Evolutionary conservation across 2,888 invertebrate species (phyloP).

Genomic region (Sphaerophoria rueppellii): DNA sequence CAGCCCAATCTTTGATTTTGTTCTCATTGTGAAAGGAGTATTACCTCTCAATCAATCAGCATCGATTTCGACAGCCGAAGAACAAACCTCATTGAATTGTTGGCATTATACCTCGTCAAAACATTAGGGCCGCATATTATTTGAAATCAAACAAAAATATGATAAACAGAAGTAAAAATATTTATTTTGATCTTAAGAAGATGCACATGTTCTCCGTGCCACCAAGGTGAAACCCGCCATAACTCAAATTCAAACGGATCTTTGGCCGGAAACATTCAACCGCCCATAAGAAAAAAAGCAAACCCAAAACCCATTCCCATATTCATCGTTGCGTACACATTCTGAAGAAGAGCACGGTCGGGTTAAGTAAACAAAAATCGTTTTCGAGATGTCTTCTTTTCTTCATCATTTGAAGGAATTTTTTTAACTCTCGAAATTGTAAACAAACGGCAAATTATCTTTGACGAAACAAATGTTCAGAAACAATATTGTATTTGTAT

Average conservation of each 20-base stretch:
- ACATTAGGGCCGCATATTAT: background rate
- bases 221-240: slow-evolving; percentile 16
- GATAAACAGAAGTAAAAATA: background rate
- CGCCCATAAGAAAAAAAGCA: slow-evolving; percentile 52
- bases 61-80: too few relatives aligned
- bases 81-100: too few relatives aligned
- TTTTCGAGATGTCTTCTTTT: slow-evolving; percentile 51
- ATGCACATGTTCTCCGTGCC: background rate
- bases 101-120: too few relatives aligned
- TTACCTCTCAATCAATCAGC: too few relatives aligned
- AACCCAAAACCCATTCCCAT: slow-evolving; percentile 33
- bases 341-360: slow-evolving; percentile 26
- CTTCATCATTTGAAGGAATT: slow-evolving; percentile 23
- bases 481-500: slow-evolving; percentile 55
- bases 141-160: slow-evolving; percentile 25
- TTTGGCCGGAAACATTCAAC: slow-evolving; percentile 62
- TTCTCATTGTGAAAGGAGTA: too few relatives aligned
- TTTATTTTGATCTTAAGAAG: background rate
- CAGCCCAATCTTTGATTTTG: too few relatives aligned
- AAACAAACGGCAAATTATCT: slow-evolving; percentile 73
- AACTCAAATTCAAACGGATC: background rate
- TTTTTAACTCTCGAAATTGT: slow-evolving; percentile 50
- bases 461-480: slow-evolving; percentile 70
- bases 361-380: slow-evolving; percentile 67
- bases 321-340: too few relatives aligned